A percentile compares a stretch with the other conserved stretches of the same genome.
phyloP scores from a whole-genome alignment of 2,113 vertebrate species.

The Heterocephalus glaber region DNA sequence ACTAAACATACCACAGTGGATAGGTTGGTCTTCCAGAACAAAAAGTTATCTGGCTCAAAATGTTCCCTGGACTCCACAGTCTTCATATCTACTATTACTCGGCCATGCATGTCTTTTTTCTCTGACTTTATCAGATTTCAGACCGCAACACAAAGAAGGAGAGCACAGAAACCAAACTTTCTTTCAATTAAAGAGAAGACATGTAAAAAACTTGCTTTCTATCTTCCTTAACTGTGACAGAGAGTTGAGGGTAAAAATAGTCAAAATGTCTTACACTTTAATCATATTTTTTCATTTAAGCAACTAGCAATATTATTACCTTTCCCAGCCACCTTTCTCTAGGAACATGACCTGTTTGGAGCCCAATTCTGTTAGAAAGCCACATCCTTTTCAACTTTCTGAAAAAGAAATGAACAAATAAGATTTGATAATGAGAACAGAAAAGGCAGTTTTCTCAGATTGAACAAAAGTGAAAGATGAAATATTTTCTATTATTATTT shows the following conservation, averaged over 20 bases:
- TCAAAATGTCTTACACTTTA: not conserved
- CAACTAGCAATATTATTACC: not conserved
- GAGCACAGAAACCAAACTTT: not conserved
- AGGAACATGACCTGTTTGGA: conserved; percentile 27
- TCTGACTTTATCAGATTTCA: not conserved
- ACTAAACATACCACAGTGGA: not conserved
- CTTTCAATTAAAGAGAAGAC: not conserved
- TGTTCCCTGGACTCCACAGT: not conserved
- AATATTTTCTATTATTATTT: conserved; percentile 65
- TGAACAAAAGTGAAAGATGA: conserved; percentile 65
- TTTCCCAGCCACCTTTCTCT: not conserved
- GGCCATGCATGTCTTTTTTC: not conserved
- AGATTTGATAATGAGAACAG: conserved; percentile 42
- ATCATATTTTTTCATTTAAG: conserved; percentile 9
- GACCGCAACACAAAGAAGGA: not conserved
- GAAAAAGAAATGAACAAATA: conserved; percentile 57
- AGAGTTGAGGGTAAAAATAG: not conserved
- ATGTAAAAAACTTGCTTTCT: not conserved
- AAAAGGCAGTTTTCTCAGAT: conserved; percentile 34
- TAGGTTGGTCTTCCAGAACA: not conserved
- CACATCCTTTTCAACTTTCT: conserved; percentile 39
- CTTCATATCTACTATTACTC: not conserved
- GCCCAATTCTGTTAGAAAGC: conserved; percentile 22
- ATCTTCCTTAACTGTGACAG: not conserved
- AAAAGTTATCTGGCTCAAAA: not conserved